These are phyloP conservation scores for Peribatodes rhomboidaria DNA, from an alignment of 2,888 invertebrate genomes.

Conservation along the genomic window DNA sequence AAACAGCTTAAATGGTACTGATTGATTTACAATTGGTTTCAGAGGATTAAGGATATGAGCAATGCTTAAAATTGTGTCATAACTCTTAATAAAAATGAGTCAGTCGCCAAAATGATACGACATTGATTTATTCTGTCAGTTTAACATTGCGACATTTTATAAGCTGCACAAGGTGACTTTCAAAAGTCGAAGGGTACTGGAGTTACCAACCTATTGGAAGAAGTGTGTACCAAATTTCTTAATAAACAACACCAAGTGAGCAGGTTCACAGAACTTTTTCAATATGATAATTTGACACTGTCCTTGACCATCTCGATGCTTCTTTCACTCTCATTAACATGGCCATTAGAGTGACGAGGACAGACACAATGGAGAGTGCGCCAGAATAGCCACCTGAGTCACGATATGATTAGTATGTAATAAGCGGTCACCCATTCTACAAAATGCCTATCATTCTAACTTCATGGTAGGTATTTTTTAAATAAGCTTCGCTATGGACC, in stretches of 20 bases:
- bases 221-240: not conserved
- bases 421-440: not conserved
- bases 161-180: constrained; percentile 22
- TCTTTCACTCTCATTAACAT: too few species aligned
- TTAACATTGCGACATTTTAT: constrained; percentile 11
- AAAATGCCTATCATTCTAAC: not conserved
- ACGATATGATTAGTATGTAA: too few species aligned
- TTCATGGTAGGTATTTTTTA: not conserved
- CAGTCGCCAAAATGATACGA: constrained; percentile 21
- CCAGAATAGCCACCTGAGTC: too few species aligned
- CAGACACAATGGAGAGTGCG: too few species aligned
- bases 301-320: too few species aligned
- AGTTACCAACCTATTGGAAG: constrained; percentile 5
- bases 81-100: constrained; percentile 19
- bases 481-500: not conserved
- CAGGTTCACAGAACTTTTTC: too few species aligned
- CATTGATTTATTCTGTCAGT: constrained; percentile 20
- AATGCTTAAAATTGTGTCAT: constrained; percentile 5
- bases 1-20: not conserved
- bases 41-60: constrained; percentile 14
- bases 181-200: constrained; percentile 19
- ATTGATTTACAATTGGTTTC: constrained; percentile 14
- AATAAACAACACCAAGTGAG: not conserved
- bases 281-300: too few species aligned
- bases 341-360: too few species aligned